Evolutionary conservation across 2,113 vertebrate genomes (phyloP), one percentile per base, ranked within the genome.

Genomic region (Cololabis saira): DNA sequence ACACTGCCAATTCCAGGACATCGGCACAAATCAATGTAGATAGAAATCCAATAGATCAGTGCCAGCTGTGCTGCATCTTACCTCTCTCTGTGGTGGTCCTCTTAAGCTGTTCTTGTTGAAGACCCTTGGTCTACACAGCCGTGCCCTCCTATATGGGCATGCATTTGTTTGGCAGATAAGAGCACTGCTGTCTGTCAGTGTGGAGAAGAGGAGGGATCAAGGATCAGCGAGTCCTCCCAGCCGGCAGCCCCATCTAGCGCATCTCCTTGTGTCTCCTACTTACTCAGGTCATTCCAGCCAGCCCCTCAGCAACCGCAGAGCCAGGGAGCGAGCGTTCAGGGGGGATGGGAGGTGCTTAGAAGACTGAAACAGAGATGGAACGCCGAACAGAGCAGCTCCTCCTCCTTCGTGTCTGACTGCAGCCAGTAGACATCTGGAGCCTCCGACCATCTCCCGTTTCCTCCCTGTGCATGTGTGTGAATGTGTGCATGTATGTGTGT

Each of bases 101-200:
- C 56, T 82, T 49, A 74, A 78, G 63, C 76, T 53, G 75, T 70
- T 76, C 51, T 71, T 80, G 71, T 61, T 84, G 77, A 76, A 85
- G 84, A 89, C 79, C 84, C 79, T 67, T 13, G 67, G 68, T 83
- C 67, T 86, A 71, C 53, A 83, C 79, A 79, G 82, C 78, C 75
- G 87, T 92, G 82, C 87, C 87, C 84, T 91, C 91, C 89, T 88
- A 88, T 74, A 90, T 87, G 87, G 87, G 91, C 87, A 81, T 77
- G 82, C 67, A 74, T 86, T 63, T 83, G 83, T 63, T 59, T 82
- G 65, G 78, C 67, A 79, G 79, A 80, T 81, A 82, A 85, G 81
- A 77, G 67, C 52, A 67, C 71, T 79, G 65, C 68, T 69, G 79
- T 69, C 56, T 76, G 80, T 79, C 67, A 76, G 78, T 48, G 24